Percentiles rank a stretch among this genome's conserved stretches.
These are phyloP conservation scores for Luperina testacea DNA, from an alignment of 2,888 invertebrate genomes.

Conservation along the genomic window DNA sequence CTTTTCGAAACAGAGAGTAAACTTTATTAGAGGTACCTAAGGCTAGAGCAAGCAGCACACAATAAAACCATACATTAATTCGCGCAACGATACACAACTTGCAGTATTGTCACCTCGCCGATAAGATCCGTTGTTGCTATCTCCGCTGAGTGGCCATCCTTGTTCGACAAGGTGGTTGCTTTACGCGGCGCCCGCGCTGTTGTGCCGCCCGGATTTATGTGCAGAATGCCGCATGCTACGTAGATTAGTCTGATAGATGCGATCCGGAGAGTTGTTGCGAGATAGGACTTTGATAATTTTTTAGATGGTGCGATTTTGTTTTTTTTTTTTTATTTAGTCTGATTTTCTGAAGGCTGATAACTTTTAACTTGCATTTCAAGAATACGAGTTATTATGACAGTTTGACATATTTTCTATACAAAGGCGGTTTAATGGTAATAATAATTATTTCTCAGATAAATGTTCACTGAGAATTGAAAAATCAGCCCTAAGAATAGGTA, in stretches of 20 bases:
- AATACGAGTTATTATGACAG: neutral
- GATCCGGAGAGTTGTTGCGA: constrained; percentile 42
- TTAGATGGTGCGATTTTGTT: constrained; percentile 16
- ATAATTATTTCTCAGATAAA: neutral
- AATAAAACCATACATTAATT: constrained; percentile 44
- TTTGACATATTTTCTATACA: neutral
- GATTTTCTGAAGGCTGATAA: neutral
- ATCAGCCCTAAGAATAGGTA: neutral
- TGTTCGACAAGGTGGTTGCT: constrained; percentile 70
- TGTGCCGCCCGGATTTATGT: constrained; percentile 71
- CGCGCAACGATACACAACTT: constrained; percentile 60
- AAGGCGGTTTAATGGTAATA: neutral
- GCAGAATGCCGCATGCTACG: constrained; percentile 58
- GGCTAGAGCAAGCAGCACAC: neutral
- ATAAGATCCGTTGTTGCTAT: constrained; percentile 72
- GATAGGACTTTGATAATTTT: constrained; percentile 52
- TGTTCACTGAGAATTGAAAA: neutral
- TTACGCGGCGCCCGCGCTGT: constrained; percentile 72
- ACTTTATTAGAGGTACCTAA: neutral
- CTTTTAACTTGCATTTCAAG: neutral
- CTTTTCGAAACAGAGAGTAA: neutral
- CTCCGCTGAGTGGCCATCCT: constrained; percentile 67
- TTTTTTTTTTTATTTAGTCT: neutral
- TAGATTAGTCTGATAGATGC: constrained; percentile 77
- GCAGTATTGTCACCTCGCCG: constrained; percentile 73